These are phyloP conservation scores for Andrena fulva DNA, from an alignment of 2,888 invertebrate species.

Conservation along the genomic window DNA sequence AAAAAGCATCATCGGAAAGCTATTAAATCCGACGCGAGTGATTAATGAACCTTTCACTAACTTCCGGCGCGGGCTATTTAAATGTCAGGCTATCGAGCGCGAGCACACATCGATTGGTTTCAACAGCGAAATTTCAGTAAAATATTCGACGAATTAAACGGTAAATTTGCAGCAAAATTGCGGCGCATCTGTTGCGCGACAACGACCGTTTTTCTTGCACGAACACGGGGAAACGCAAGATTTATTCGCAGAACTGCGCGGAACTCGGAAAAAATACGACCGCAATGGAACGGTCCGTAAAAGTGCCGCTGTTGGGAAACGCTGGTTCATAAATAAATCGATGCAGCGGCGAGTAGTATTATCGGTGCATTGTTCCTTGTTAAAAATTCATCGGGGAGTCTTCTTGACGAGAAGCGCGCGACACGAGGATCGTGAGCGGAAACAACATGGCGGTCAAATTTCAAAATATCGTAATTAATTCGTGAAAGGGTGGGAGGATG, in stretches of 20 bases:
- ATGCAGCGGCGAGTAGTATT: neutral
- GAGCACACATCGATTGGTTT: neutral
- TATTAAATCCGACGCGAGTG: no score
- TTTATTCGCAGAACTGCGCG: slow-evolving; percentile 5
- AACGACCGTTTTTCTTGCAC: neutral
- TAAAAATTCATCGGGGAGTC: neutral
- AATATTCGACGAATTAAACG: slow-evolving; percentile 5
- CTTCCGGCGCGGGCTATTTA: neutral
- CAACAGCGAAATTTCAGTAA: neutral
- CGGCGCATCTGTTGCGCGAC: neutral
- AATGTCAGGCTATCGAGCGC: neutral
- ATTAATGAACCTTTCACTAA: neutral
- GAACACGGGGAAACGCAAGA: neutral
- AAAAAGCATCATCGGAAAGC: no score
- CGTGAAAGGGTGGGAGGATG: no score
- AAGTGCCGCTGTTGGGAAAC: neutral
- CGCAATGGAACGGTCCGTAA: neutral
- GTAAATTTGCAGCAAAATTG: slow-evolving; percentile 6
- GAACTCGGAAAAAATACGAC: neutral
- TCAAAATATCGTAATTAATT: slow-evolving; percentile 7
- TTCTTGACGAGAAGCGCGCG: neutral
- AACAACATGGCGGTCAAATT: neutral
- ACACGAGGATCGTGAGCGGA: neutral
- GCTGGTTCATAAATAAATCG: slow-evolving; percentile 1
- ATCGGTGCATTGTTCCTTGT: neutral